A percentile compares a stretch with the other conserved stretches of the same genome.
These are phyloP conservation scores for Pyrrhia umbra DNA, from an alignment of 2,888 invertebrate genomes.

Conservation along the genomic window DNA sequence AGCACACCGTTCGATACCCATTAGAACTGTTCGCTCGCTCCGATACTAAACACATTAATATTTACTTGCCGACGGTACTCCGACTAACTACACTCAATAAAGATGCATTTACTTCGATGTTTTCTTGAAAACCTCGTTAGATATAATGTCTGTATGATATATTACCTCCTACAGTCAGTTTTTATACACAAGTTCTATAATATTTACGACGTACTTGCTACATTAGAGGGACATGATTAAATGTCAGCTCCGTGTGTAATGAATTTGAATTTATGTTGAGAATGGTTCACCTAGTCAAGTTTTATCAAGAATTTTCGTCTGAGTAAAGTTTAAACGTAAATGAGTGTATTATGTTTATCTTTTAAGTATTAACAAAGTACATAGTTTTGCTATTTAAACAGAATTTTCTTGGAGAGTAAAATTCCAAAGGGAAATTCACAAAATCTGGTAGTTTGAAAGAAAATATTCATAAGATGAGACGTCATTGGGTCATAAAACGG, in stretches of 20 bases:
- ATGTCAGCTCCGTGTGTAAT: constrained; percentile 40
- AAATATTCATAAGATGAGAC: constrained; percentile 47
- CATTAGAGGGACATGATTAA: constrained; percentile 42
- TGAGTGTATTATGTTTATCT: constrained; percentile 30
- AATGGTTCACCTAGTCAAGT: constrained; percentile 5
- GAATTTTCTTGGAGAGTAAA: constrained; percentile 4
- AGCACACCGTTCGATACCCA: constrained; percentile 24
- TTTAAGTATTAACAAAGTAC: constrained; percentile 11
- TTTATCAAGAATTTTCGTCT: constrained; percentile 12
- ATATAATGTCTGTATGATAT: constrained; percentile 40
- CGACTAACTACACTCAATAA: constrained; percentile 52
- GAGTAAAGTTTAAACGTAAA: constrained; percentile 16
- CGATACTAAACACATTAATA: constrained; percentile 62
- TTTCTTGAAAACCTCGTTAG: constrained; percentile 53
- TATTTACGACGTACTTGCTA: constrained; percentile 29
- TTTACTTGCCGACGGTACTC: constrained; percentile 57
- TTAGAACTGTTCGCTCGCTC: constrained; percentile 31
- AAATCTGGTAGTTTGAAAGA: constrained; percentile 12
- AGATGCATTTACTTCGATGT: constrained; percentile 48
- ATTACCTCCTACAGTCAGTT: constrained; percentile 12
- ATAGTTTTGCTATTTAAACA: constrained; percentile 23
- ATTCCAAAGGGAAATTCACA: constrained; percentile 23
- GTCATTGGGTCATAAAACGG: constrained; percentile 45
- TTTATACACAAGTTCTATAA: constrained; percentile 45
- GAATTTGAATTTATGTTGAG: constrained; percentile 46